Conservation (phyloP, 2,113 vertebrate genomes). For the Muntiacus muntjak region DNA sequence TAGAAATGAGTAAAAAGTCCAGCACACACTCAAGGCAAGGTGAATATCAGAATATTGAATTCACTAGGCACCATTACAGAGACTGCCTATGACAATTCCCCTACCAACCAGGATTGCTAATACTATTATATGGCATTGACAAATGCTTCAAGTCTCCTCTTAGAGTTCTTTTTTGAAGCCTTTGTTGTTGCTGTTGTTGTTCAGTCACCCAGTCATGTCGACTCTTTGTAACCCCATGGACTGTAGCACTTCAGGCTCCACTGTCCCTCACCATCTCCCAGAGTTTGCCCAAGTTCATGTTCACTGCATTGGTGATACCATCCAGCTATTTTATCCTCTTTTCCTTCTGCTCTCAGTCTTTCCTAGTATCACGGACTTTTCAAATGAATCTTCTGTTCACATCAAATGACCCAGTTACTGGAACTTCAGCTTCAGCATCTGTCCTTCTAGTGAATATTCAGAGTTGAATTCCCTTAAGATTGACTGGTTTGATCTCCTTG, state of each 20-base stretch:
- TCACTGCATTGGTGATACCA: neutral
- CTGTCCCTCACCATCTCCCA: neutral
- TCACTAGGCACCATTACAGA: neutral
- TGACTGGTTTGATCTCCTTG: neutral
- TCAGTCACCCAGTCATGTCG: neutral
- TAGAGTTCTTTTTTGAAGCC: neutral
- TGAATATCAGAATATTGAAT: neutral
- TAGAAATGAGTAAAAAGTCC: neutral
- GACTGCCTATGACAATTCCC: neutral
- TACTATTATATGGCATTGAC: neutral
- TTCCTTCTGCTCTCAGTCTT: neutral
- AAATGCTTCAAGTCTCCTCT: neutral
- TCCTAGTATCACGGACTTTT: neutral
- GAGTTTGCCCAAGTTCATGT: neutral
- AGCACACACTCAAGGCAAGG: neutral
- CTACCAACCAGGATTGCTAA: neutral
- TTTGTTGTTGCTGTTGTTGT: neutral
- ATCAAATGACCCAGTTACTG: neutral
- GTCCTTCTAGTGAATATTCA: neutral
- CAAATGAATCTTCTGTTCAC: neutral
- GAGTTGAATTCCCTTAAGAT: neutral
- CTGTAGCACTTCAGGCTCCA: neutral
- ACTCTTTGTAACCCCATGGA: neutral
- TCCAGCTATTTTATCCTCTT: neutral
- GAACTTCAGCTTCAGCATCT: neutral